Percentiles rank a stretch among this genome's conserved stretches.
Evolutionary conservation across 1,140 invertebrate genomes (phyloP).

Genomic region (Aphaenogaster ashmeadi): DNA sequence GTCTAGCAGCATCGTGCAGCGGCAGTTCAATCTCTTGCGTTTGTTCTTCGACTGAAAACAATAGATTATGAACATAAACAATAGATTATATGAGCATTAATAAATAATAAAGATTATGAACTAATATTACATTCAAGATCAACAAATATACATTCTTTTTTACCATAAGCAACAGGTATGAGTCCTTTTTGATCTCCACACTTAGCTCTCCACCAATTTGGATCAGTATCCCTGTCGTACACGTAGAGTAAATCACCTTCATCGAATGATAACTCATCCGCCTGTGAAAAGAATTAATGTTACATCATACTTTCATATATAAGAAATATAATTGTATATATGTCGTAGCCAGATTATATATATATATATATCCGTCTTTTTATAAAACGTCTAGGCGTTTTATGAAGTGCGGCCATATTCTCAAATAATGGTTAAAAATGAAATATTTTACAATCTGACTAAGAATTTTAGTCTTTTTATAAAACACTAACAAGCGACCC

Average conservation of each 20-base stretch:
- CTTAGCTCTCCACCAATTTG: constrained; percentile 90
- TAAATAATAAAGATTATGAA: neutral
- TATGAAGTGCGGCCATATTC: no score
- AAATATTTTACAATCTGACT: no score
- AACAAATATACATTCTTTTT: constrained; percentile 50
- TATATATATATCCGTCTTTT: neutral
- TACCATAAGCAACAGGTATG: constrained; percentile 91
- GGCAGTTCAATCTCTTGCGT: constrained; percentile 90
- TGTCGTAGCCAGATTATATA: no score
- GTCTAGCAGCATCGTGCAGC: constrained; percentile 91
- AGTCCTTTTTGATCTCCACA: constrained; percentile 89
- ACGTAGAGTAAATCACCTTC: constrained; percentile 92
- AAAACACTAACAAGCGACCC: no score
- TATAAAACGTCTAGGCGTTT: no score
- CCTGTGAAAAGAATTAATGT: constrained; percentile 72
- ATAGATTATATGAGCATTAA: neutral
- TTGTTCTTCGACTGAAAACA: constrained; percentile 88
- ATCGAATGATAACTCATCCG: constrained; percentile 88
- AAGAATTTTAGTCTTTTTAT: no score
- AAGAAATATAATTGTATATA: neutral
- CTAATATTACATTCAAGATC: neutral
- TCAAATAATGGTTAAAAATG: no score
- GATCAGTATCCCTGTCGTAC: constrained; percentile 87
- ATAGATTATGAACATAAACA: constrained; percentile 56
- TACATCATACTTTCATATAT: neutral